These are phyloP conservation scores for Machimus atricapillus DNA, from an alignment of 2,888 invertebrate genomes.

Conservation along the genomic window DNA sequence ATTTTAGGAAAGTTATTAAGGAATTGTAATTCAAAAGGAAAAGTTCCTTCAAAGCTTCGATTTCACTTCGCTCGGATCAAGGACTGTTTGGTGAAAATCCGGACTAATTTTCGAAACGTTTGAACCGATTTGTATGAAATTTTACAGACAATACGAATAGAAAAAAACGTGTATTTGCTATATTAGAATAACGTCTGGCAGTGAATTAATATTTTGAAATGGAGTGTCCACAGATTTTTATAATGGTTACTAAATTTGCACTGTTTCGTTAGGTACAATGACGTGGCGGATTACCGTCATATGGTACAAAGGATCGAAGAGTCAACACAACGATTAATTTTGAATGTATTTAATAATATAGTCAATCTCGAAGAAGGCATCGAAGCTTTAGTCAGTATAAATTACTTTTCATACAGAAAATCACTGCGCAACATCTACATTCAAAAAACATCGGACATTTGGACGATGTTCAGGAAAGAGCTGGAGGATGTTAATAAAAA, in stretches of 20 bases:
- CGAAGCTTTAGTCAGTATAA: conserved; percentile 76
- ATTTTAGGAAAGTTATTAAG: no score
- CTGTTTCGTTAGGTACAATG: conserved; percentile 50
- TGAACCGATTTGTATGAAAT: no score
- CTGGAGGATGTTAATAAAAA: conserved; percentile 77
- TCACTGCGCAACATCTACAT: conserved; percentile 75
- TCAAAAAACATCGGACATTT: conserved; percentile 72
- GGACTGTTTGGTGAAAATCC: no score
- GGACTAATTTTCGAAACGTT: no score
- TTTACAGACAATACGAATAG: no score
- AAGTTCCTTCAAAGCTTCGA: no score
- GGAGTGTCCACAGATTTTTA: neutral
- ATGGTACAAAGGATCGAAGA: conserved; percentile 69
- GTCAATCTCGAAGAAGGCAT: conserved; percentile 83
- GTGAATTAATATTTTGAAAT: no score
- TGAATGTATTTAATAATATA: conserved; percentile 78
- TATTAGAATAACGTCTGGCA: no score
- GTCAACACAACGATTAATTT: conserved; percentile 82
- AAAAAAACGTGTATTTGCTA: no score
- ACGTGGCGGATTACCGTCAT: conserved; percentile 61
- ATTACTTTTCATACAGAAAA: conserved; percentile 79
- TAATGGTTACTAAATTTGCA: neutral
- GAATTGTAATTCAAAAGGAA: no score
- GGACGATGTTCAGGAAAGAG: conserved; percentile 78
- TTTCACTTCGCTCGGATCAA: no score